Conservation (phyloP, 2,797 vertebrate genomes). For the Podarcis siculus region DNA sequence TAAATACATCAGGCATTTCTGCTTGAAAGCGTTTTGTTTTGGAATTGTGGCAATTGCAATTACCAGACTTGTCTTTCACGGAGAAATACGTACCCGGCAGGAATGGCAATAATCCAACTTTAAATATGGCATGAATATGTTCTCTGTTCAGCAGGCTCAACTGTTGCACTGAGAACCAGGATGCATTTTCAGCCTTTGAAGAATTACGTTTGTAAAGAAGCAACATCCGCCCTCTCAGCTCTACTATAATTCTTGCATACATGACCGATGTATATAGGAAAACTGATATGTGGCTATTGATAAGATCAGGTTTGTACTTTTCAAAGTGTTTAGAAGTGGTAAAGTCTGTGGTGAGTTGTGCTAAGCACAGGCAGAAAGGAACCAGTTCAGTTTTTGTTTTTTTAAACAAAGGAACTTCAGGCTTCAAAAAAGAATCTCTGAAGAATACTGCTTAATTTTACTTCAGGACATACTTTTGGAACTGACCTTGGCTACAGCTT, state of each 20-base stretch:
- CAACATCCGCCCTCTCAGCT: background rate
- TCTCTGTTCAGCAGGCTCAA: constrained; percentile 28
- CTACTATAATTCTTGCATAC: background rate
- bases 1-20: constrained; percentile 39
- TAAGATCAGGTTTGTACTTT: background rate
- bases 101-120: constrained; percentile 57
- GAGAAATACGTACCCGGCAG: constrained; percentile 50
- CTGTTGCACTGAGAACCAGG: constrained; percentile 38
- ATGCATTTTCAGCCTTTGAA: background rate
- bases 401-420: background rate
- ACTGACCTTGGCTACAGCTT: background rate
- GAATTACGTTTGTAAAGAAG: constrained; percentile 12
- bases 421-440: background rate
- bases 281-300: accelerated
- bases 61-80: constrained; percentile 49
- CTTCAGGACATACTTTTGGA: background rate
- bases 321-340: background rate
- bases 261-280: background rate
- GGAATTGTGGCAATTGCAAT: constrained; percentile 51
- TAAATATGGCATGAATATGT: constrained; percentile 25
- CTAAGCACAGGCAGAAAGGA: background rate
- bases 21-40: constrained; percentile 46
- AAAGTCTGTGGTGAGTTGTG: background rate
- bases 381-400: background rate
- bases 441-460: background rate